Percentiles rank a stretch among this genome's conserved stretches.
Conservation (phyloP, 2,888 invertebrate genomes). For the Plebejus melissa region DNA sequence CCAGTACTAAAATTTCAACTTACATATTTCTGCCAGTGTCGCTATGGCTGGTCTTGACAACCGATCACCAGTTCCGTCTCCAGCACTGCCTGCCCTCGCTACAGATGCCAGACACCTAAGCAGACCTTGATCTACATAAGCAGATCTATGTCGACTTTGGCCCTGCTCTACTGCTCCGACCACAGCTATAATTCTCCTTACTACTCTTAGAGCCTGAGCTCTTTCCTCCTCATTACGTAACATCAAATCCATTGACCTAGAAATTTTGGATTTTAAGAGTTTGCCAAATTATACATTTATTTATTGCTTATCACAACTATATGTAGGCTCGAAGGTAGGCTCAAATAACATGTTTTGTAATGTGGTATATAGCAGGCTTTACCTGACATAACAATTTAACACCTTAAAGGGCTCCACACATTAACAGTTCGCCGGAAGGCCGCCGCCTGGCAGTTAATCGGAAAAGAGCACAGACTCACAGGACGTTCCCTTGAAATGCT, state of each 20-base stretch:
- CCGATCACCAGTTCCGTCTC: conserved; percentile 86
- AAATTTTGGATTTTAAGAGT: neutral
- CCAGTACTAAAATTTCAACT: conserved; percentile 38
- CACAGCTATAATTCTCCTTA: conserved; percentile 76
- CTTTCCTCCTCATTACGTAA: conserved; percentile 95
- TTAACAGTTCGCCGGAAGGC: too few relatives aligned
- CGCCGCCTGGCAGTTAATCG: too few relatives aligned
- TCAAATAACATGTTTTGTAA: too few relatives aligned
- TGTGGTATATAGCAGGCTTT: too few relatives aligned
- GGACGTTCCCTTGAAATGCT: too few relatives aligned
- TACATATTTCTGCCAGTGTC: conserved; percentile 92
- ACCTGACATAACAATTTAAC: neutral
- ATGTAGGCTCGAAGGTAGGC: too few relatives aligned
- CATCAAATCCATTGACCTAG: conserved; percentile 92
- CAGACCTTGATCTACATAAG: conserved; percentile 86
- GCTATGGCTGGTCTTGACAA: conserved; percentile 92
- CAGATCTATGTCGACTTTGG: conserved; percentile 82
- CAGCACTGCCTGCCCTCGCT: conserved; percentile 85
- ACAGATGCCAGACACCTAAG: conserved; percentile 90
- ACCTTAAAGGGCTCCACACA: too few relatives aligned
- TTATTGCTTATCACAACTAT: too few relatives aligned
- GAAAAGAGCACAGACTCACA: too few relatives aligned
- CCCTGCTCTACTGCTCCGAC: conserved; percentile 80
- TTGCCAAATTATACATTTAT: neutral
- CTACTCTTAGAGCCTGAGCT: conserved; percentile 93